These are phyloP conservation scores for Myathropa florea DNA, from an alignment of 2,888 invertebrate genomes.

Conservation along the genomic window DNA sequence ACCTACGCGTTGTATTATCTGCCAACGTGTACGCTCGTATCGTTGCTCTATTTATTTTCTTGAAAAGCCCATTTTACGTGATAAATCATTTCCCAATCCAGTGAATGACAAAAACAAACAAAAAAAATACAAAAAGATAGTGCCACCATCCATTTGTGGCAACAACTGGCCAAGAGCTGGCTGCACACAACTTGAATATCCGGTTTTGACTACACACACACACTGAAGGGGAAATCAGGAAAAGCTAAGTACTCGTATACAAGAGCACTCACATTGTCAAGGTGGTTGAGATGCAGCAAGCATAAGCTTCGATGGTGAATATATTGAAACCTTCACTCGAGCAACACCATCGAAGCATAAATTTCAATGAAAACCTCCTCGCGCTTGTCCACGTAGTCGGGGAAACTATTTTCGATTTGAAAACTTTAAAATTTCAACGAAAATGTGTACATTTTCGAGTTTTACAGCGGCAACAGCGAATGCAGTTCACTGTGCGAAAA, in stretches of 20 bases:
- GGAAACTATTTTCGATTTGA: background rate
- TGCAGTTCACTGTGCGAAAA: background rate
- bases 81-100: background rate
- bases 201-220: slow-evolving; percentile 5
- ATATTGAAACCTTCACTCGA: background rate
- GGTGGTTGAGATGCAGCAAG: slow-evolving; percentile 18
- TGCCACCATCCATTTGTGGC: background rate
- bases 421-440: background rate
- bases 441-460: background rate
- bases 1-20: background rate
- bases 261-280: slow-evolving; percentile 12
- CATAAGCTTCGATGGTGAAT: background rate
- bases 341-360: background rate
- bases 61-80: slow-evolving; percentile 5
- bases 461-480: background rate
- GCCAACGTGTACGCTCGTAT: background rate
- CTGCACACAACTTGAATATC: slow-evolving; percentile 13
- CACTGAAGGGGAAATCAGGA: background rate
- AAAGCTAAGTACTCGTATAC: background rate
- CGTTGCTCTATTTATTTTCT: background rate
- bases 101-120: background rate
- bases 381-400: background rate
- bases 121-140: slow-evolving; percentile 21
- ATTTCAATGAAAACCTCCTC: background rate
- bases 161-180: background rate